phyloP scores from a whole-genome alignment of 2,113 vertebrate species.

The Sula dactylatra region DNA sequence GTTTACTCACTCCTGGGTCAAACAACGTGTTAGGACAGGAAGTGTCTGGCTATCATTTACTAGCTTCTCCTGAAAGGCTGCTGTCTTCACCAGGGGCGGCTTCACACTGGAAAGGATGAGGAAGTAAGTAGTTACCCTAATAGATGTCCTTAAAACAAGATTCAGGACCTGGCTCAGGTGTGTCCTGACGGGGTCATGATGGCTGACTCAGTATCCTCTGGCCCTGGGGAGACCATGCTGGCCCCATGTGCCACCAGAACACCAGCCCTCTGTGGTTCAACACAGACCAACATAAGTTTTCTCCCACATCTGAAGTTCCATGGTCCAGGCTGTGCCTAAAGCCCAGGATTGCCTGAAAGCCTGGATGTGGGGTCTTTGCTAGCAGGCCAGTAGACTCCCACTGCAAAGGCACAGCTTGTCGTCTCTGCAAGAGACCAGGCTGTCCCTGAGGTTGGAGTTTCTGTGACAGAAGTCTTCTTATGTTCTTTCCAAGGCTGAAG shows the following conservation, averaged over 20 bases:
- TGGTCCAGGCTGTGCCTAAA: background rate
- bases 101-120: background rate
- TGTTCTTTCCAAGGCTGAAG: background rate
- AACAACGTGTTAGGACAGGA: slow-evolving; percentile 62
- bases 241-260: background rate
- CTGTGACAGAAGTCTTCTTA: background rate
- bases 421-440: background rate
- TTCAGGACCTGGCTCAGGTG: background rate
- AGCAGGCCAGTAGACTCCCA: background rate
- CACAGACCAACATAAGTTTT: background rate
- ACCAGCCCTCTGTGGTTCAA: rapidly evolving
- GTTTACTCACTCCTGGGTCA: slow-evolving; percentile 58
- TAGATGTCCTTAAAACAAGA: background rate
- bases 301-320: background rate
- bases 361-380: background rate
- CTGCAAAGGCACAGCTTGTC: background rate
- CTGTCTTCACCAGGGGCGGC: background rate
- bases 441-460: background rate
- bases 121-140: background rate
- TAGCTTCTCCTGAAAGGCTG: slow-evolving; percentile 23
- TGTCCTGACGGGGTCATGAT: background rate
- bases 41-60: slow-evolving; percentile 48
- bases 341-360: background rate
- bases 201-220: background rate
- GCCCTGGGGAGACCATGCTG: rapidly evolving